Evolutionary conservation across 2,113 vertebrate genomes (phyloP).

Genomic region (Grammomys surdaster): DNA sequence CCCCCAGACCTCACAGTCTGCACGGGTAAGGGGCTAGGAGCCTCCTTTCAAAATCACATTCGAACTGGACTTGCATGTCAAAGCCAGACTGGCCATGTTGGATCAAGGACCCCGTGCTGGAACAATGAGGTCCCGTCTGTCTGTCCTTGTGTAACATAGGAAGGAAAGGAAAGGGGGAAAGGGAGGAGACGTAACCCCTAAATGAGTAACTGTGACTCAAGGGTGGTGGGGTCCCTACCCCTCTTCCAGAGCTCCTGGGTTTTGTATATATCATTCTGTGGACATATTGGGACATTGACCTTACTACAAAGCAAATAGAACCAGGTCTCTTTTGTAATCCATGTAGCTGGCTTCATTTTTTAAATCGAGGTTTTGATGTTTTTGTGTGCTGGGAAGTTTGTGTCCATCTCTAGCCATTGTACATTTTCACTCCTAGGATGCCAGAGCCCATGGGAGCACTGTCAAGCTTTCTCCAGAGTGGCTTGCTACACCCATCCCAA

Average conservation of each 20-base stretch:
- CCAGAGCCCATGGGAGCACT: accelerated
- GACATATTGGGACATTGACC: neutral
- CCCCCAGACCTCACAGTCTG: neutral
- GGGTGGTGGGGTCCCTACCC: neutral
- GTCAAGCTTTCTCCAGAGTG: too few relatives aligned
- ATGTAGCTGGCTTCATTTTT: neutral
- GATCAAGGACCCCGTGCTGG: neutral
- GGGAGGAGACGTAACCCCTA: neutral
- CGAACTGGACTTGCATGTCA: neutral
- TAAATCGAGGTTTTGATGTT: neutral
- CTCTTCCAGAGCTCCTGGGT: neutral
- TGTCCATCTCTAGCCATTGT: neutral
- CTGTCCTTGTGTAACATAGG: accelerated
- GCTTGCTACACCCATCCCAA: accelerated
- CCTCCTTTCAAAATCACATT: neutral
- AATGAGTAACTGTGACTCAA: accelerated
- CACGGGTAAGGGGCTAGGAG: neutral
- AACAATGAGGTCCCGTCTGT: neutral
- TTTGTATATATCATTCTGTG: neutral
- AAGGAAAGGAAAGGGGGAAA: too few relatives aligned
- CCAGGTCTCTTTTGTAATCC: neutral
- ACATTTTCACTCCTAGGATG: neutral
- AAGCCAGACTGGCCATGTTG: neutral
- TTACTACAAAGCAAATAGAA: conserved; percentile 46
- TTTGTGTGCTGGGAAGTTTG: accelerated